Evolutionary conservation across 2,888 invertebrate species (phyloP).

Genomic region (Sarcophaga subvicina): DNA sequence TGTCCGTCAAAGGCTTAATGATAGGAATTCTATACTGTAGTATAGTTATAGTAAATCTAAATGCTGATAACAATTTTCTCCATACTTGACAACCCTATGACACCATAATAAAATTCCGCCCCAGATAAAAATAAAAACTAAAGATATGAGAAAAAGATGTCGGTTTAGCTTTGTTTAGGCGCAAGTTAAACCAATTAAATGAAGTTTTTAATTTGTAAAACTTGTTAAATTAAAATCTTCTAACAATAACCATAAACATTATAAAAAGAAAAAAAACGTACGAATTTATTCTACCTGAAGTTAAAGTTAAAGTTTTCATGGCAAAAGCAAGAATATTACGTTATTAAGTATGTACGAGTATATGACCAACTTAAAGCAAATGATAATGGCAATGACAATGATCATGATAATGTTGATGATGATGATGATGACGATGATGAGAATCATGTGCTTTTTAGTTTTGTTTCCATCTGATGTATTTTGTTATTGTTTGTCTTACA

Average conservation of each 20-base stretch:
- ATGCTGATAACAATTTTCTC: too few relatives aligned
- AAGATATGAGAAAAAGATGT: slow-evolving; percentile 7
- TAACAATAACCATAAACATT: slow-evolving; percentile 3
- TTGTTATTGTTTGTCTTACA: slow-evolving; percentile 49
- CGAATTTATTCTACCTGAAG: background rate
- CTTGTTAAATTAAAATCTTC: slow-evolving; percentile 74
- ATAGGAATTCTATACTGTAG: too few relatives aligned
- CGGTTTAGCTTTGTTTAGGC: slow-evolving; percentile 72
- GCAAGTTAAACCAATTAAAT: slow-evolving; percentile 79
- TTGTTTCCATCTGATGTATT: background rate
- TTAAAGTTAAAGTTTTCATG: slow-evolving; percentile 17
- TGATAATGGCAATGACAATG: slow-evolving; percentile 25
- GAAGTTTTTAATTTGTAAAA: slow-evolving; percentile 77
- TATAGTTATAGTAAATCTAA: too few relatives aligned
- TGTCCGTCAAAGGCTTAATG: too few relatives aligned
- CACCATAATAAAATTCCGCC: slow-evolving; percentile 16
- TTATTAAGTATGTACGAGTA: slow-evolving; percentile 20
- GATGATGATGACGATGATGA: slow-evolving; percentile 22
- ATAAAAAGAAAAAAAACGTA: background rate
- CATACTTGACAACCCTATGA: slow-evolving; percentile 30
- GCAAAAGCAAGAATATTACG: slow-evolving; percentile 2
- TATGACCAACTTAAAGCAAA: slow-evolving; percentile 39
- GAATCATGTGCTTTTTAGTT: slow-evolving; percentile 29
- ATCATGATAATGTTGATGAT: slow-evolving; percentile 38
- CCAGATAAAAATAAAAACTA: slow-evolving; percentile 7